Base-by-base conservation (phyloP, 1,140 invertebrate genomes). In the Papilio helenus region DNA sequence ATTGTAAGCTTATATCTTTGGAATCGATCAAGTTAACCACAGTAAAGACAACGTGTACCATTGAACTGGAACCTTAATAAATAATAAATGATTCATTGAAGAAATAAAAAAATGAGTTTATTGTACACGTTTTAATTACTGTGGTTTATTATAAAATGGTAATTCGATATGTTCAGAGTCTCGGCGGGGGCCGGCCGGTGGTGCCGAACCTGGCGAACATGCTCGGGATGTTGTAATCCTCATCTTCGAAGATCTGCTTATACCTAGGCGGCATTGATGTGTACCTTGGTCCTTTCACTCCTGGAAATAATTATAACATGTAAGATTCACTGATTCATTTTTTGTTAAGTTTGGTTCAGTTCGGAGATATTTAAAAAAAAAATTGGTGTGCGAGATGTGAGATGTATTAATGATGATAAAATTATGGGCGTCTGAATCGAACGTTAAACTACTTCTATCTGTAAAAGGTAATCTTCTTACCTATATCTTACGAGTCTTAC, bases 201-300 rank as follows among this genome's bases (percentile, higher is more conserved):
- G 23, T 29, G 10, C 74, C 74, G 51, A 58, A 76, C 18, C 74
- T 55, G 2, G 74, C 74, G 49, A 76, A 76, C 49, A 76, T 58
- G 14, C 49, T 20, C 14, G 74, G 74, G 18, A 76, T 58, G 29
- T 76, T 76, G 49, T 76, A 76, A 8, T 76, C 74, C 8, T 76
- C 74, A 9, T 76, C 74, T 16, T 55, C 72, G 20, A 51, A 46
- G 49, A 46, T 39, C 0, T 39, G 23, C 18, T 39, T 39, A 18
- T 55, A 76, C 18, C n/a, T 42, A 16, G 74, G 26, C 14, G 26
- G 34, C 4, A 29, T 14, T 39, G 74, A 26, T 5, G 39, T 74
- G 44, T 76, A 55, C 20, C 74, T 58, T 1, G 20, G 18, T n/a
- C 51, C 51, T 20, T 76, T 76, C 16, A 51, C 42, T 18, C 74